A percentile compares a stretch with the other conserved stretches of the same genome.
These are phyloP conservation scores for Trematomus bernacchii DNA, from an alignment of 2,797 vertebrate species.

Conservation along the genomic window DNA sequence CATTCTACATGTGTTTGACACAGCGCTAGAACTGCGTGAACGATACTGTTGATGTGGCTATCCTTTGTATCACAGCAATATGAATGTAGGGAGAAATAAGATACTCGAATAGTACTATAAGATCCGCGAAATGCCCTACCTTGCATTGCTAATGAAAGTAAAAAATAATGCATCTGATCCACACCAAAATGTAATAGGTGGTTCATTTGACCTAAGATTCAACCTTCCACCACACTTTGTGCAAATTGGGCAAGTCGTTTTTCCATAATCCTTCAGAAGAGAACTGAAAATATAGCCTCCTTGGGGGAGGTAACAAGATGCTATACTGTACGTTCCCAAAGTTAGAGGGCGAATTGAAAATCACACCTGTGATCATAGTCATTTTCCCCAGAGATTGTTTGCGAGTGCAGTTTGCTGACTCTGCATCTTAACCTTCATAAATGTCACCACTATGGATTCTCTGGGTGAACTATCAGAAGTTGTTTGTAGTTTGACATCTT, in stretches of 20 bases:
- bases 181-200: too few species aligned
- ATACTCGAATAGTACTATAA: too few species aligned
- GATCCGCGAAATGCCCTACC: too few species aligned
- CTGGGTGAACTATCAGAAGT: not conserved
- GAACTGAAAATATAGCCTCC: too few species aligned
- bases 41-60: constrained; percentile 43
- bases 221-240: too few species aligned
- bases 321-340: not conserved
- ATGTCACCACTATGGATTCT: constrained; percentile 15
- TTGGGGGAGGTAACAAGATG: not conserved
- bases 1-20: constrained; percentile 48
- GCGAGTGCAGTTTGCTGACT: constrained; percentile 20
- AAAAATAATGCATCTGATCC: too few species aligned
- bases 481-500: constrained; percentile 4
- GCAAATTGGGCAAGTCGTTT: too few species aligned
- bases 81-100: not conserved
- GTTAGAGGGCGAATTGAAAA: constrained; percentile 10
- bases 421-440: constrained; percentile 21
- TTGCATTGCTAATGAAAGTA: too few species aligned
- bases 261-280: too few species aligned
- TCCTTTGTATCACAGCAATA: not conserved
- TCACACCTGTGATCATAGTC: constrained; percentile 8
- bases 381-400: constrained; percentile 10
- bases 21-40: constrained; percentile 10
- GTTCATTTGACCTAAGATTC: too few species aligned